phyloP scores from a whole-genome alignment of 2,797 vertebrate genomes.

The Macropodus opercularis region DNA sequence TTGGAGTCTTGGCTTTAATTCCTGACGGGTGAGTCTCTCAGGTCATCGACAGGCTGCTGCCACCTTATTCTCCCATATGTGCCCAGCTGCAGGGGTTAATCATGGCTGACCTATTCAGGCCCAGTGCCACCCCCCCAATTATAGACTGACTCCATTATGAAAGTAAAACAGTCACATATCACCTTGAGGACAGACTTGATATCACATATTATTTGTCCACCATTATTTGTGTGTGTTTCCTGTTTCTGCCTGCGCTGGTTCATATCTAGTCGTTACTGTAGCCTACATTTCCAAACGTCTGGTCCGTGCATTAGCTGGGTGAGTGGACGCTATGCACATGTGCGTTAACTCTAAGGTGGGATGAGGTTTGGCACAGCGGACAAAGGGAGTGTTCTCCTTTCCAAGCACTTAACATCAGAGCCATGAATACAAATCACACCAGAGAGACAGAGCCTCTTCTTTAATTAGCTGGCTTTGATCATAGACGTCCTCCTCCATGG shows the following conservation, averaged over 20 bases:
- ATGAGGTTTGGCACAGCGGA: conserved; percentile 58
- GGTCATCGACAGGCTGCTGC: conserved; percentile 54
- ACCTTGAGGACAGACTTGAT: conserved; percentile 30
- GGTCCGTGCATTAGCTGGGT: conserved; percentile 27
- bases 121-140: conserved; percentile 73
- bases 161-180: conserved; percentile 43
- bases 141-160: conserved; percentile 50
- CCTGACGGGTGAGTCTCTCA: conserved; percentile 46
- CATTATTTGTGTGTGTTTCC: not conserved
- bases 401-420: conserved; percentile 83
- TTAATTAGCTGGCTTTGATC: conserved; percentile 86
- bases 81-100: conserved; percentile 78
- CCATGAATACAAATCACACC: conserved; percentile 77
- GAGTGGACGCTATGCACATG: conserved; percentile 22
- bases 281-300: not conserved
- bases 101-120: conserved; percentile 72
- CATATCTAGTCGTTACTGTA: not conserved
- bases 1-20: conserved; percentile 36
- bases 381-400: conserved; percentile 75
- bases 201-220: not conserved
- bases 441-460: conserved; percentile 71
- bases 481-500: conserved; percentile 70
- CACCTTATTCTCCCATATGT: conserved; percentile 60
- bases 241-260: conserved; percentile 18
- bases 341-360: conserved; percentile 55